Base-by-base conservation (phyloP, 2,113 vertebrate species). In the Pygoscelis antarcticus region DNA sequence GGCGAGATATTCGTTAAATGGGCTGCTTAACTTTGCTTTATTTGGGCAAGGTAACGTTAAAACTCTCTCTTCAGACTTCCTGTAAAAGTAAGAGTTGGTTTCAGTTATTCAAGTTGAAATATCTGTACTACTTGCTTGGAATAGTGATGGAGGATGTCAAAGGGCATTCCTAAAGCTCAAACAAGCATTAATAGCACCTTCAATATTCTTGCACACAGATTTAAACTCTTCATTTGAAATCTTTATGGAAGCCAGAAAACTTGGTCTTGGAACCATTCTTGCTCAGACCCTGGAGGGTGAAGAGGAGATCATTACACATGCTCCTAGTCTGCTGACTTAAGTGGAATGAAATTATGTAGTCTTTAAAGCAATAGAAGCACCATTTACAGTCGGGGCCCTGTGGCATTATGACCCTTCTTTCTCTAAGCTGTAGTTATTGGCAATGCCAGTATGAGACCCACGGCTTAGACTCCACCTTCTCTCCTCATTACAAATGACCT, bases 331-430 rank as follows among this genome's bases (percentile, higher is more conserved):
- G 64, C 86, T 87, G 89, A 96, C 69, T 62, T 75, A 75, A 77
- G 42, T 83, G 55, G 91, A 93, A 86, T 88, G 66, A 96, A 95
- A 95, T 97, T 84, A 91, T 93, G 84, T 95, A 87, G 83, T 69
- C 77, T 96, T 96, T 90, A 92, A 96, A 94, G 89, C 46, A 27
- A 82, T 14, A 81, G 68, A 34, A 57, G 21, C 38, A 85, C 62
- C 27, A 49, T 87, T 77, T 60, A 36, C 42, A 29, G 60, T 27
- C 49, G 60, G 54, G 26, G 74, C 85, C 69, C 79, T 70, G 40
- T 13, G 27, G 93, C 82, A 80, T 34, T 71, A 17, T 34, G 25
- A 55, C 38, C 60, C 79, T 91, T 89, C 89, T 80, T 85, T 66
- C 83, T 66, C 66, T 89, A 85, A 88, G 52, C 52, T 44, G 21